Percentiles rank a stretch among this genome's conserved stretches.
These are phyloP conservation scores for Phylloscopus trochilus DNA, from an alignment of 2,113 vertebrate species.

Conservation along the genomic window DNA sequence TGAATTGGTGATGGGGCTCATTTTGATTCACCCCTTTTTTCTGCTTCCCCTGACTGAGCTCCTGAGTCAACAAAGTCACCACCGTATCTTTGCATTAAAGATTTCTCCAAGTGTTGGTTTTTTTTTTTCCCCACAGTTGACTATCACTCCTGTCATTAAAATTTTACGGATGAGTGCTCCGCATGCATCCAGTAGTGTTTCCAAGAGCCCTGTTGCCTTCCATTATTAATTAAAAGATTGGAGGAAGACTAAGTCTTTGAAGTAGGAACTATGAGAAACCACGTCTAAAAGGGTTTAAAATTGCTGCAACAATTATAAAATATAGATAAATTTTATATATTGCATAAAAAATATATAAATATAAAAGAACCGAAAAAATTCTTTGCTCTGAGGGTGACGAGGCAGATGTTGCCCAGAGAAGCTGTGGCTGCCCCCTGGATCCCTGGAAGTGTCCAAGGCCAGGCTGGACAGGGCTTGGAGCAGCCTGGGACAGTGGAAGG, in stretches of 20 bases:
- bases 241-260: background rate
- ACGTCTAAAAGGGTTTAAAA: background rate
- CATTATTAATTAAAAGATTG: background rate
- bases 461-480: background rate
- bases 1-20: background rate
- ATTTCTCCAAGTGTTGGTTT: background rate
- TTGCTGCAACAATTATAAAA: background rate
- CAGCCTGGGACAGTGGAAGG: rapidly evolving
- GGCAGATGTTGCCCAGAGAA: background rate
- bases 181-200: background rate
- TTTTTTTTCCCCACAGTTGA: background rate
- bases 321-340: background rate
- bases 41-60: background rate
- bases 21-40: background rate
- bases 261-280: background rate
- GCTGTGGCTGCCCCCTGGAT: background rate
- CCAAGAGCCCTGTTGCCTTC: background rate
- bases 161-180: background rate
- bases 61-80: background rate
- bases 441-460: background rate
- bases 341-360: background rate
- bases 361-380: background rate
- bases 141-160: background rate
- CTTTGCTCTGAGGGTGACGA: background rate
- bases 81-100: background rate